These are phyloP conservation scores for Meliscaeva auricollis DNA, from an alignment of 2,888 invertebrate genomes.

Conservation along the genomic window DNA sequence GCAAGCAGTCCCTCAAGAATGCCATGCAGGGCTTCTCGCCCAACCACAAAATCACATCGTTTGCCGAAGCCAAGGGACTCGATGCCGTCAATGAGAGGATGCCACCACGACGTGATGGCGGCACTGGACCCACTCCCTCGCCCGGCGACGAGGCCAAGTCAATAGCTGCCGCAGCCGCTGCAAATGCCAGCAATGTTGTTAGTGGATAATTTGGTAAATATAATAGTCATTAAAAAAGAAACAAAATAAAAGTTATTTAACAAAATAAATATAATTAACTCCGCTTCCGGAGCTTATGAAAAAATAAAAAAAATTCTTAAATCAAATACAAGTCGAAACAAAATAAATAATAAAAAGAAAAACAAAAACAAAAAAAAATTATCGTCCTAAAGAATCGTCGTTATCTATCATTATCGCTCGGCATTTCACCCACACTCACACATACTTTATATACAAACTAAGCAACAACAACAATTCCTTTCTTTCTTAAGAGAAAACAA, in stretches of 20 bases:
- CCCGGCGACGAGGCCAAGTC: constrained; percentile 83
- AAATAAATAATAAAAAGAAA: constrained; percentile 20
- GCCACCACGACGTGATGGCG: constrained; percentile 94
- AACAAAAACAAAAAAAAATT: constrained; percentile 37
- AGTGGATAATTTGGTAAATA: constrained; percentile 67
- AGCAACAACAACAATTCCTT: constrained; percentile 63
- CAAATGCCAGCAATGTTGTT: constrained; percentile 65
- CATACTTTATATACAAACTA: constrained; percentile 60
- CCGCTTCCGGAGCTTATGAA: constrained; percentile 37
- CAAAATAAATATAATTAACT: constrained; percentile 40
- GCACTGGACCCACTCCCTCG: constrained; percentile 87
- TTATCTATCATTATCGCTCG: constrained; percentile 71
- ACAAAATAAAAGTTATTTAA: constrained; percentile 28
- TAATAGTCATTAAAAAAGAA: constrained; percentile 6
- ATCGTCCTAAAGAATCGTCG: constrained; percentile 68
- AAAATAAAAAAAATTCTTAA: constrained; percentile 37
- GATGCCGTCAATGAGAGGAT: constrained; percentile 99
- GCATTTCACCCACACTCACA: constrained; percentile 53
- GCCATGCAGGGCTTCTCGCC: constrained; percentile 98
- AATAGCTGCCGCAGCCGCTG: constrained; percentile 72
- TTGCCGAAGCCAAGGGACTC: constrained; percentile 99
- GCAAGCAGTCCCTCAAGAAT: constrained; percentile 97
- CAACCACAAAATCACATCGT: constrained; percentile 98
- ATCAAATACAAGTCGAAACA: constrained; percentile 61
- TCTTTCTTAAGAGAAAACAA: constrained; percentile 32